Percentiles rank a stretch among this genome's conserved stretches.
These are phyloP conservation scores for Endotricha flammealis DNA, from an alignment of 2,888 invertebrate species.

Conservation along the genomic window DNA sequence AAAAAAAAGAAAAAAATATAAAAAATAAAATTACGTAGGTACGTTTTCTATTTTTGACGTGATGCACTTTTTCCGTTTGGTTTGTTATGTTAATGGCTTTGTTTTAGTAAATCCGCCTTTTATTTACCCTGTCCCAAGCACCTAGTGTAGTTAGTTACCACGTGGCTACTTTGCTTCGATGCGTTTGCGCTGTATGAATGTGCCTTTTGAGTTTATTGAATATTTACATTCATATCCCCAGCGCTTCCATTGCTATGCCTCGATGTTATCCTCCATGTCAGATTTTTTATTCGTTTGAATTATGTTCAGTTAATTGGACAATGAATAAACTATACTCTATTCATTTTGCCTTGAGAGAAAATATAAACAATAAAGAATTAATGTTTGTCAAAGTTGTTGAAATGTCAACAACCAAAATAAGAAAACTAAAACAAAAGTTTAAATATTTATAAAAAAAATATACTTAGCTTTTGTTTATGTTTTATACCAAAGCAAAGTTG, in stretches of 20 bases:
- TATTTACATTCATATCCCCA: constrained; percentile 7
- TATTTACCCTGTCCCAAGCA: constrained; percentile 57
- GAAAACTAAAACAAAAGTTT: too few relatives aligned
- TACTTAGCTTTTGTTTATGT: too few relatives aligned
- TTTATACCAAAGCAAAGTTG: too few relatives aligned
- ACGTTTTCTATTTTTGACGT: constrained; percentile 63
- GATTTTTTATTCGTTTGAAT: not conserved
- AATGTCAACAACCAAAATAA: too few relatives aligned
- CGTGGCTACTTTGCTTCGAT: constrained; percentile 22
- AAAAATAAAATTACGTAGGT: constrained; percentile 54
- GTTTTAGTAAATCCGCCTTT: constrained; percentile 64
- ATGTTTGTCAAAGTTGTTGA: too few relatives aligned
- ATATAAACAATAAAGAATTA: too few relatives aligned
- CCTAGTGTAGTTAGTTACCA: constrained; percentile 42
- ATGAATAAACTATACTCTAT: too few relatives aligned
- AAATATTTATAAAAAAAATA: too few relatives aligned
- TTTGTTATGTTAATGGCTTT: constrained; percentile 67
- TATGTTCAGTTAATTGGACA: too few relatives aligned
- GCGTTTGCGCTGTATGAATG: constrained; percentile 13
- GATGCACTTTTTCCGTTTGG: constrained; percentile 69
- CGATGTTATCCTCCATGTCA: constrained; percentile 11
- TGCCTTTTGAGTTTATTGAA: constrained; percentile 11
- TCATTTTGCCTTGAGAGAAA: too few relatives aligned
- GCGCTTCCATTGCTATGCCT: constrained; percentile 22
- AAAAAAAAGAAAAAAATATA: constrained; percentile 44